Conservation (phyloP, 2,888 invertebrate species). For the Drosophila nigritarsus region DNA sequence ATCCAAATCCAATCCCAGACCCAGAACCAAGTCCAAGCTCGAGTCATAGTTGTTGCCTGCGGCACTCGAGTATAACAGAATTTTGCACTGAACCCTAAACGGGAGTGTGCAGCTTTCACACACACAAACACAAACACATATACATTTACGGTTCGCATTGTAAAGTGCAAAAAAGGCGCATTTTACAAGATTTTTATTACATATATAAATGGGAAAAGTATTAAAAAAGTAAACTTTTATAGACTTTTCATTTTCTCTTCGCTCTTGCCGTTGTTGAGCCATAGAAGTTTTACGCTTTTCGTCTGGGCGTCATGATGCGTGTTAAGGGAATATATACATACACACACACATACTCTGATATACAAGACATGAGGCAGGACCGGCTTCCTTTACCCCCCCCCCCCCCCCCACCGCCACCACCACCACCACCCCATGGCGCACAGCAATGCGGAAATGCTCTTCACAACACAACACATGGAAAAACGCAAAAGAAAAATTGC, state of each 20-base stretch:
- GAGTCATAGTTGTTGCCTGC: slow-evolving; percentile 55
- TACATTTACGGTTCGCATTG: slow-evolving; percentile 54
- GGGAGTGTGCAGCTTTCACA: slow-evolving; percentile 33
- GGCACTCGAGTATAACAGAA: slow-evolving; percentile 68
- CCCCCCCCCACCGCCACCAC: too few relatives aligned
- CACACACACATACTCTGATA: slow-evolving; percentile 12
- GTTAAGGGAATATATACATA: slow-evolving; percentile 65
- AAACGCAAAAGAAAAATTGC: slow-evolving; percentile 33
- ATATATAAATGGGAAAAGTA: slow-evolving; percentile 80
- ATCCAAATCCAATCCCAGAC: background rate
- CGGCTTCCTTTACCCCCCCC: slow-evolving; percentile 24
- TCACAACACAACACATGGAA: slow-evolving; percentile 24
- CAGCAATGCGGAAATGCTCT: slow-evolving; percentile 42
- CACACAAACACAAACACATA: slow-evolving; percentile 27
- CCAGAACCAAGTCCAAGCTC: slow-evolving; percentile 7
- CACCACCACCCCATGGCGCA: background rate
- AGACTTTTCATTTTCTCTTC: slow-evolving; percentile 63
- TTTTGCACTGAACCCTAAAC: slow-evolving; percentile 79
- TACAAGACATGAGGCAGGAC: slow-evolving; percentile 12
- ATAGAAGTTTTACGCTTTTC: slow-evolving; percentile 69
- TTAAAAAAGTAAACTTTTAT: slow-evolving; percentile 82
- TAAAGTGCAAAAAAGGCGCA: slow-evolving; percentile 77
- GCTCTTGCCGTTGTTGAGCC: background rate
- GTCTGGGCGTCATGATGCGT: slow-evolving; percentile 78
- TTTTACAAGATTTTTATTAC: slow-evolving; percentile 82